Evolutionary conservation across 2,888 invertebrate genomes (phyloP).

Genomic region (Branchellion lobata): DNA sequence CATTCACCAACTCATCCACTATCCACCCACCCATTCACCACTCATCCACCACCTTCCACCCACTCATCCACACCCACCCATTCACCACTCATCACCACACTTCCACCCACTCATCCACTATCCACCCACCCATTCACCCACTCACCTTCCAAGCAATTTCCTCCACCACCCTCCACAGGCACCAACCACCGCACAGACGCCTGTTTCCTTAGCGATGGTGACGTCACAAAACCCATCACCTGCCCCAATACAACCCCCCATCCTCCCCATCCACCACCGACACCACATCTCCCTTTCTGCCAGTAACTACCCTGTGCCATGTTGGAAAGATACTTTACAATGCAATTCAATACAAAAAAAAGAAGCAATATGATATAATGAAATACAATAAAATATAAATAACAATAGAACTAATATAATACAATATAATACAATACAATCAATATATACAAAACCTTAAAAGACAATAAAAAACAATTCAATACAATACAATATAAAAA

Average conservation of each 20-base stretch:
- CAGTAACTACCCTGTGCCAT: slow-evolving; percentile 68
- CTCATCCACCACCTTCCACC: slow-evolving; percentile 76
- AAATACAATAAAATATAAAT: too few relatives aligned
- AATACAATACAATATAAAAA: too few relatives aligned
- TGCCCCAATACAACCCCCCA: slow-evolving; percentile 71
- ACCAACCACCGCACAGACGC: slow-evolving; percentile 87
- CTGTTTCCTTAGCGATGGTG: slow-evolving; percentile 89
- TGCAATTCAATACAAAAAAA: background rate
- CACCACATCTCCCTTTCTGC: slow-evolving; percentile 87
- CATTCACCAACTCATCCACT: too few relatives aligned
- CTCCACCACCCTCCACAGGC: slow-evolving; percentile 78
- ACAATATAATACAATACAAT: too few relatives aligned
- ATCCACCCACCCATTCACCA: slow-evolving; percentile 55
- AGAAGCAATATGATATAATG: too few relatives aligned
- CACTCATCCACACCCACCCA: too few relatives aligned
- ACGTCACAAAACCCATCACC: slow-evolving; percentile 81
- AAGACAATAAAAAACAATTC: too few relatives aligned
- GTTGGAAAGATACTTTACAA: background rate
- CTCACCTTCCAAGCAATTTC: slow-evolving; percentile 62
- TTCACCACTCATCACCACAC: too few relatives aligned
- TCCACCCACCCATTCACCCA: too few relatives aligned
- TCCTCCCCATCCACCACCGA: slow-evolving; percentile 73
- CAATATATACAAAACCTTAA: too few relatives aligned
- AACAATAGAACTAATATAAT: too few relatives aligned
- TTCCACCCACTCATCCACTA: too few relatives aligned